Evolutionary conservation across 2,113 vertebrate genomes (phyloP), one percentile per base, ranked within the genome.

Genomic region (Narcine bancroftii): DNA sequence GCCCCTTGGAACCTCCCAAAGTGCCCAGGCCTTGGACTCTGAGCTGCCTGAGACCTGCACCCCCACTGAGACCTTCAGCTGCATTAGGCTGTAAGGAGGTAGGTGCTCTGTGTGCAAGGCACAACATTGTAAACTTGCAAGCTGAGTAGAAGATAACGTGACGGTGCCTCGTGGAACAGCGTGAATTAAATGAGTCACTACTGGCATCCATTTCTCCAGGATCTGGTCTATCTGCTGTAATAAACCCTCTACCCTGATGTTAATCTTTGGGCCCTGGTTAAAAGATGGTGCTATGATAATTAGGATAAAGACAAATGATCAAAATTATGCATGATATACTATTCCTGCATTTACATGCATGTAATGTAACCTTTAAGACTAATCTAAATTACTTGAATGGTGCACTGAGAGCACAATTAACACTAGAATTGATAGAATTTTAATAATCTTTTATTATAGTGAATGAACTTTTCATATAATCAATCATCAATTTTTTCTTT

Each of bases 41-140:
- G 94, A 99, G 99, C 96, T 99, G 99, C 94, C 97, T 99, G 76
- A 97, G 99, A 91, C 99, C 99, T 0, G 98, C 98, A 13, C 99
- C 99, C 60, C 98, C 99, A 0, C 99, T 99, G 94, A 97, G 97
- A 93, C 98, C 98, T 0, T 99, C 98, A 0, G 98, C 98, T 26
- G 99, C 99, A 0, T 96, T 99, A 94, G 97, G 98, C 93, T 99
- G 99, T 96, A 99, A 99, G 96, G 98, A 99, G 98, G 99, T 99
- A 97, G 94, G 93, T 92, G 29, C 60, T 2, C 2, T 0, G 0
- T 47, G 36, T 6, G 21, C 63, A 45, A 42, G 53, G 63, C n/a
- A 45, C 63, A 89, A 4, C 33, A 13, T 63, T 66, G 39, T 66
- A 47, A 91, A 24, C 21, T 91, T 56, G 50, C 50, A 56, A 85